Base-by-base conservation (phyloP, 2,113 vertebrate genomes). In the Paedocypris sp. region DNA sequence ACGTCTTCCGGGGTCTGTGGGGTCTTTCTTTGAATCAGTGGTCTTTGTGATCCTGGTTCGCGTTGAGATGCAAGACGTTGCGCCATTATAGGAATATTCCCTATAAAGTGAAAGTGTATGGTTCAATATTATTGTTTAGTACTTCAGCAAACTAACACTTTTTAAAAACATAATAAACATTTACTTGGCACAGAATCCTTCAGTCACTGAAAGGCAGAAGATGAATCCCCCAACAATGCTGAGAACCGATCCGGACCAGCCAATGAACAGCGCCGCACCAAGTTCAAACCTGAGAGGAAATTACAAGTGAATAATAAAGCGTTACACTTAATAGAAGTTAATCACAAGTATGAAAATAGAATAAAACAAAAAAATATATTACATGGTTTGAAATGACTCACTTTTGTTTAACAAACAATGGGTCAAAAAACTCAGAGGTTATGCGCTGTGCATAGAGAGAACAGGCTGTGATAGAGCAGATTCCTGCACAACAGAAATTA, bases 351-450 rank as follows among this genome's bases (percentile, higher is more conserved):
- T 5, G n/a, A 3, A 42, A 8, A 9, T 20, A 6, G 29, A 9
- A 11, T 32, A 18, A 12, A 20, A 38, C 16, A 3, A 13, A n/a
- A n/a, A n/a, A n/a, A n/a, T n/a, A n/a, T n/a, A n/a, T n/a, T n/a
- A n/a, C n/a, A n/a, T 9, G 3, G 3, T 1, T 2, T 41, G 3
- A 4, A 3, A 35, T 18, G 66, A 85, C 91, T 87, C 87, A 98
- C 95, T 98, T 98, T 84, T 96, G 92, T 68, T 91, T 90, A 62
- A 94, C 73, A 78, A 79, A 93, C 67, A 90, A 79, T 5, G 95
- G 95, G 69, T 98, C 91, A 76, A 96, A 98, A 85, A 96, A 98
- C 67, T 98, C 92, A 1, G 86, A 85, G 12, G 93, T 98, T 81
- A 98, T 92, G 80, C 90, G 90, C 81, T 89, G 90, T 58, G 95